Base-by-base conservation (phyloP, 2,797 vertebrate genomes). In the Epinephelus coioides region DNA sequence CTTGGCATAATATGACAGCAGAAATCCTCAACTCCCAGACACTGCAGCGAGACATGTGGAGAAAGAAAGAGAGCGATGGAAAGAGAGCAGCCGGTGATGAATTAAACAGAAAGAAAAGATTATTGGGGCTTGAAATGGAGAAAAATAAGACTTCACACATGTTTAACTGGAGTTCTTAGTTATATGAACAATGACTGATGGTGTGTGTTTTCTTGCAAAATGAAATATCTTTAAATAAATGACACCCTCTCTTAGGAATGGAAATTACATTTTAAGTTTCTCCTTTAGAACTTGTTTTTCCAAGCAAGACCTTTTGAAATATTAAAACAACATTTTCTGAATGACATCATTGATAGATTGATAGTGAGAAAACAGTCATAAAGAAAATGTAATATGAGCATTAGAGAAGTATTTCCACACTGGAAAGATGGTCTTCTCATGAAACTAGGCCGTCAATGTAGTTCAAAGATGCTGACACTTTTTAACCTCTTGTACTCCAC, bases 1-100 rank as follows among this genome's bases (percentile, higher is more conserved):
- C 74, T 79, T 67, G 77, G 80, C 72, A 76, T 87, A 91, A 89
- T 79, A 86, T 88, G 91, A 89, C 87, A 91, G 88, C n/a, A 62
- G 79, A 86, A 88, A 90, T 75, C 76, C 65, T 84, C 38, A 51
- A 76, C 76, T 81, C 74, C 19, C 55, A 56, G 73, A 84, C 86
- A 62, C 79, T 73, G 79, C 83, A 82, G 78, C 60, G 15, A 46
- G 66, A 86, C 77, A 69, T 78, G 78, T 40, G 59, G 84, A 77
- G 72, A 73, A 65, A 72, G 62, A 76, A 27, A 74, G 64, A 67
- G 54, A 17, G 74, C 25, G 87, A 86, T 49, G 76, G 82, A 83
- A 60, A 83, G 55, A 75, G 71, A 86, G 78, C 73, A 78, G 80
- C 21, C 80, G 55, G 54, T 74, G 86, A 90, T 87, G 87, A 90